Evolutionary conservation across 1,140 invertebrate genomes (phyloP), one percentile per base, ranked within the genome.

Genomic region (Leptoteleia sp.): DNA sequence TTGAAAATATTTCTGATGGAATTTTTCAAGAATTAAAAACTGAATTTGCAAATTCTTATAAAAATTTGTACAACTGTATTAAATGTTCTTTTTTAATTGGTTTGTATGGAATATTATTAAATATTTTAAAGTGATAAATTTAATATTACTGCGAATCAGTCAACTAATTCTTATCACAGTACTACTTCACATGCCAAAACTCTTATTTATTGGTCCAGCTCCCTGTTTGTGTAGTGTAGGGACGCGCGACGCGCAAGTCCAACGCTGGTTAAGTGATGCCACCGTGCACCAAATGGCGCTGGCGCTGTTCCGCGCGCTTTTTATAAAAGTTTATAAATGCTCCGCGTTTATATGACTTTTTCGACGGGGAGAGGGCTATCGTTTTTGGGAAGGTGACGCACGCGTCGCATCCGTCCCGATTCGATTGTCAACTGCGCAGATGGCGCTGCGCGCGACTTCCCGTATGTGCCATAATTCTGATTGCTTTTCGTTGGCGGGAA

Each of bases 391-490:
- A 38, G 61, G 15, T 54, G 48, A 17, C 31, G 54, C 25, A 15
- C 31, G 15, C 45, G 48, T 17, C 31, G 54, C 25, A 15, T 19
- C 27, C 35, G 54, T 61, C 38, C 54, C 65, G 65, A 59, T 59
- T 70, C 35, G 25, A 8, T 29, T 9, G 9, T 55, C 40, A 33
- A 9, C 17, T 38, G 64, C 65, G 52, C 65, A 70, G 65, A 70
- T 59, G 27, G 43, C 45, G 43, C 43, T 72, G 47, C 68, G 68
- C 38, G 45, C 45, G 38, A 71, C 67, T 71, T 71, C 67, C 67
- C 35, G 55, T 62, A 72, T 62, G 68, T 72, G 68, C 68, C 68
- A 72, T 72, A 72, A 62, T 54, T 62, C 15, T 62, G 7, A 50
- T 59, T 48, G 33, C 33, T 57, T 73, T 73, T 72, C 31, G 31